phyloP scores from a whole-genome alignment of 2,888 invertebrate species.

The Cephonodes hylas region DNA sequence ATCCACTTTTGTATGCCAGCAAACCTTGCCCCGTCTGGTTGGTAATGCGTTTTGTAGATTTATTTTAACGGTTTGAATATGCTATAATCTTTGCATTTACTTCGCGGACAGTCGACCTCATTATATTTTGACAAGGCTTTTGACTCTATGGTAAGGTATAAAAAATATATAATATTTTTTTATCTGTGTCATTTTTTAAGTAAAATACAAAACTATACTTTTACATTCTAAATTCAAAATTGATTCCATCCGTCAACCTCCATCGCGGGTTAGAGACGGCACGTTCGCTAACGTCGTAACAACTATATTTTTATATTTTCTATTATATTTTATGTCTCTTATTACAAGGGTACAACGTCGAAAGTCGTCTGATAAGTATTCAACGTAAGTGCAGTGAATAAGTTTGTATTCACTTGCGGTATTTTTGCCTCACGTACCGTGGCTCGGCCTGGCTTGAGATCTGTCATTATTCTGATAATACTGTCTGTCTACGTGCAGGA shows the following conservation, averaged over 20 bases:
- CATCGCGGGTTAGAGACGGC: slow-evolving; percentile 15
- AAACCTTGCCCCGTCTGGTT: too few relatives aligned
- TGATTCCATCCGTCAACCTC: slow-evolving; percentile 17
- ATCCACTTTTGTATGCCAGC: too few relatives aligned
- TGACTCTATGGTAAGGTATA: not conserved
- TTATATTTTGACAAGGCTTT: not conserved
- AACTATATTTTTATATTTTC: not conserved
- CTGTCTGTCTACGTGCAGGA: slow-evolving; percentile 68
- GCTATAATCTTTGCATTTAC: not conserved
- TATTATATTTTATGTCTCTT: not conserved
- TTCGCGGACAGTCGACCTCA: not conserved
- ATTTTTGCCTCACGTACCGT: slow-evolving; percentile 70
- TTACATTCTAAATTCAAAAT: slow-evolving; percentile 15
- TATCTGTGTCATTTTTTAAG: slow-evolving; percentile 3
- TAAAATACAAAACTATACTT: not conserved
- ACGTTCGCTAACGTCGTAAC: slow-evolving; percentile 14
- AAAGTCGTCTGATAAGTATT: slow-evolving; percentile 10
- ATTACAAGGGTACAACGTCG: not conserved
- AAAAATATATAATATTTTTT: not conserved
- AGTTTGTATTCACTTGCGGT: slow-evolving; percentile 43
- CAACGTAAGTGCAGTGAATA: not conserved
- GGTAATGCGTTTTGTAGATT: too few relatives aligned
- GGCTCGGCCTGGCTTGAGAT: slow-evolving; percentile 49
- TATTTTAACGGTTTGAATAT: not conserved
- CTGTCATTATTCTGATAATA: slow-evolving; percentile 80